phyloP scores from a whole-genome alignment of 2,888 invertebrate species.

The Campoletis raptor region DNA sequence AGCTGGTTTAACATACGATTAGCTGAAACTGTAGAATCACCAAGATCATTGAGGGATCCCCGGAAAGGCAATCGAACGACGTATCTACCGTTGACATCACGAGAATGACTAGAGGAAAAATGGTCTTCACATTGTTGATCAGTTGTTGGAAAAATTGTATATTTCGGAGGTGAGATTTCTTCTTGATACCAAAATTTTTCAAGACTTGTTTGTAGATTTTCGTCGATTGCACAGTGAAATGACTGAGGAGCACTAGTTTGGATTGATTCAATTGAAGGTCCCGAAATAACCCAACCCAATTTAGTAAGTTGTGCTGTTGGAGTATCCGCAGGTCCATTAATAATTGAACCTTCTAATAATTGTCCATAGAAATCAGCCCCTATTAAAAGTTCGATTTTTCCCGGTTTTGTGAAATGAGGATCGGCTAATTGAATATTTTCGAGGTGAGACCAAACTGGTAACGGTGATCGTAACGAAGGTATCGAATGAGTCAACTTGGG shows the following conservation, averaged over 20 bases:
- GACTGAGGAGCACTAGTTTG: too few relatives aligned
- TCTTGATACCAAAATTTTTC: constrained; percentile 39
- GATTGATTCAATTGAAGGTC: neutral
- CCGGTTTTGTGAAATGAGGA: neutral
- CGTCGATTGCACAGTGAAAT: constrained; percentile 1
- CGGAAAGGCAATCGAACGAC: constrained; percentile 22
- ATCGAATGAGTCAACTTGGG: constrained; percentile 1
- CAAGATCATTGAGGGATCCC: neutral
- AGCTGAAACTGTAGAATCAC: neutral
- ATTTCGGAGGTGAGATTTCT: too few relatives aligned
- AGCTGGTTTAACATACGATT: neutral
- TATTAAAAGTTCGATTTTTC: neutral
- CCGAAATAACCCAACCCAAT: constrained; percentile 20
- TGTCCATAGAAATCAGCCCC: neutral
- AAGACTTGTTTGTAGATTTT: neutral
- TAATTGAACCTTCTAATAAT: constrained; percentile 11
- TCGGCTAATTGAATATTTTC: neutral
- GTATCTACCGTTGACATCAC: constrained; percentile 20
- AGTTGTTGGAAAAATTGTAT: constrained; percentile 8
- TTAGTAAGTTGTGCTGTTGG: constrained; percentile 11
- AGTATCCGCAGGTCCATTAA: neutral
- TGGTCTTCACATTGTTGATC: constrained; percentile 31
- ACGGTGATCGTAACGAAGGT: neutral
- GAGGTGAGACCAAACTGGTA: constrained; percentile 5
- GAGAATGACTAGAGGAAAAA: neutral